Evolutionary conservation across 2,113 vertebrate genomes (phyloP).

Genomic region (Phasianus colchicus): DNA sequence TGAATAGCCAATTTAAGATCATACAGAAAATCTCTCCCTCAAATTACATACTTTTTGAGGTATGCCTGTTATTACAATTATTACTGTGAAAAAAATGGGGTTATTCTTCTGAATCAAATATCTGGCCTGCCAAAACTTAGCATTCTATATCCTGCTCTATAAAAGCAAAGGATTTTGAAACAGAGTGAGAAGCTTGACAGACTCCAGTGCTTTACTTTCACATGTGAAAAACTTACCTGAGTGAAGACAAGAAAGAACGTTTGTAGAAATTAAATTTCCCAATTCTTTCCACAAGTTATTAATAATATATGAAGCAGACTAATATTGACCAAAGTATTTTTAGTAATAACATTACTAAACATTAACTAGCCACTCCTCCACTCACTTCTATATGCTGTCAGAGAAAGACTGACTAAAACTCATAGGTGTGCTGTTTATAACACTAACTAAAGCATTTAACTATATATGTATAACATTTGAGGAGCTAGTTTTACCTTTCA

Average conservation of each 20-base stretch:
- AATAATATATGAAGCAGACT: background rate
- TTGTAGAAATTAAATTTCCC: background rate
- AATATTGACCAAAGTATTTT: background rate
- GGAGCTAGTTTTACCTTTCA: background rate
- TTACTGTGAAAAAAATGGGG: background rate
- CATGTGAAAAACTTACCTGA: background rate
- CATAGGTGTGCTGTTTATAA: background rate
- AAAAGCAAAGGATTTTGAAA: background rate
- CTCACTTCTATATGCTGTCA: background rate
- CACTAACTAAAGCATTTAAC: background rate
- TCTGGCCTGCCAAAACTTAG: background rate
- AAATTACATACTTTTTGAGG: background rate
- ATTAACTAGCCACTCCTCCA: background rate
- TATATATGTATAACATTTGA: background rate
- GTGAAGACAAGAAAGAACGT: background rate
- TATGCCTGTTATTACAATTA: background rate
- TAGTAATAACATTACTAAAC: background rate
- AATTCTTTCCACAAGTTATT: fast-evolving
- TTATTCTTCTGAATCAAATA: background rate
- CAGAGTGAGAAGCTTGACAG: background rate
- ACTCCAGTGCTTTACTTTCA: background rate
- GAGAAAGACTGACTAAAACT: background rate
- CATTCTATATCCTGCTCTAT: background rate
- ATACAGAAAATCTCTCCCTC: background rate
- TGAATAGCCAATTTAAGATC: background rate